A percentile compares a stretch with the other conserved stretches of the same genome.
These are phyloP conservation scores for Regulus satrapa DNA, from an alignment of 2,113 vertebrate genomes.

Conservation along the genomic window DNA sequence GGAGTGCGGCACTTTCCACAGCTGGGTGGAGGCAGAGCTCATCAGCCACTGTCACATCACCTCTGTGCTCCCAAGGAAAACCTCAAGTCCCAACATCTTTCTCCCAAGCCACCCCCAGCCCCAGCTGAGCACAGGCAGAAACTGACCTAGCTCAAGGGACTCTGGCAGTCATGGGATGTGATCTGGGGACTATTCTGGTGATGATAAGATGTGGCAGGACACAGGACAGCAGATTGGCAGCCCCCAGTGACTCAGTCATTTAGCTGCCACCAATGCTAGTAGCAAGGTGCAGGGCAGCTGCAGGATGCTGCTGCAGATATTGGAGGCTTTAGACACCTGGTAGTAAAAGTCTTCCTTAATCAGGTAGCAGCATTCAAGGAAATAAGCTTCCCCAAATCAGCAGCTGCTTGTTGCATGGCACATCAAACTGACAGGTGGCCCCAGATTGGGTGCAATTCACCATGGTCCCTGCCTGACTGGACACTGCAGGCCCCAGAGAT, in stretches of 20 bases:
- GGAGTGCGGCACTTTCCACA: not conserved
- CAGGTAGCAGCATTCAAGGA: not conserved
- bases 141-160: not conserved
- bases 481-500: too few species aligned
- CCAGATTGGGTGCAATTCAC: accelerated
- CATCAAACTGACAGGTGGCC: not conserved
- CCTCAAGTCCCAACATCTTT: not conserved
- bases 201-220: not conserved
- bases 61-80: not conserved
- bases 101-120: not conserved
- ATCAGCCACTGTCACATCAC: accelerated
- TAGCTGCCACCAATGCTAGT: not conserved
- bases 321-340: not conserved
- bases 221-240: not conserved
- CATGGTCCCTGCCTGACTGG: not conserved
- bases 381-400: not conserved
- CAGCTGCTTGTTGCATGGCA: not conserved
- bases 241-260: not conserved
- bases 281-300: not conserved
- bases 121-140: not conserved
- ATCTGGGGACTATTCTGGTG: not conserved
- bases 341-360: not conserved
- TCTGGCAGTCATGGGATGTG: not conserved
- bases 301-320: not conserved
- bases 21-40: not conserved